Conservation (phyloP, 2,113 vertebrate species). For the Python bivittatus region DNA sequence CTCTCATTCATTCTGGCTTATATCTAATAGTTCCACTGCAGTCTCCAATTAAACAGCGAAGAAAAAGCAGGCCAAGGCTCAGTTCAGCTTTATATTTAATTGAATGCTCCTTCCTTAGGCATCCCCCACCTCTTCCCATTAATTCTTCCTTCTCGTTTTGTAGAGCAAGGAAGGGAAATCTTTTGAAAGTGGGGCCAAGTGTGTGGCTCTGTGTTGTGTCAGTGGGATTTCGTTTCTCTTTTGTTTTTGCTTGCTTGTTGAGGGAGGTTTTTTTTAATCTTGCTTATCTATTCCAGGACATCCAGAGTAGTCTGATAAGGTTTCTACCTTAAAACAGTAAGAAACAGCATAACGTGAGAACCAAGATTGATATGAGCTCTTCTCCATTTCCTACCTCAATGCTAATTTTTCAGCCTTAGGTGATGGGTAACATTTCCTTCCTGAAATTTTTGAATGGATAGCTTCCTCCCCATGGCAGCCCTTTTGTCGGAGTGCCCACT, state of each 20-base stretch:
- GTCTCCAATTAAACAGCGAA: not conserved
- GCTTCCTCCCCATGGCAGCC: not conserved
- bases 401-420: not conserved
- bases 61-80: not conserved
- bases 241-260: no score
- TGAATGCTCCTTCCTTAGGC: not conserved
- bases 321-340: not conserved
- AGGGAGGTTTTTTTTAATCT: no score
- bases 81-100: not conserved
- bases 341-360: not conserved
- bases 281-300: no score
- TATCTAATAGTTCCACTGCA: not conserved
- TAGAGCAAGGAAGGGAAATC: not conserved
- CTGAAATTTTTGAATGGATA: not conserved
- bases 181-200: not conserved
- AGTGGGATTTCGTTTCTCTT: no score
- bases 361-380: not conserved
- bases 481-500: not conserved
- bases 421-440: not conserved
- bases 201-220: no score
- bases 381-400: not conserved
- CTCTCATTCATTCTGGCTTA: not conserved
- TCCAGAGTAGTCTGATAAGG: not conserved
- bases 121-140: not conserved
- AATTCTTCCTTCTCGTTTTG: not conserved